phyloP scores from a whole-genome alignment of 2,797 vertebrate species.

The Corythornis leucogaster region DNA sequence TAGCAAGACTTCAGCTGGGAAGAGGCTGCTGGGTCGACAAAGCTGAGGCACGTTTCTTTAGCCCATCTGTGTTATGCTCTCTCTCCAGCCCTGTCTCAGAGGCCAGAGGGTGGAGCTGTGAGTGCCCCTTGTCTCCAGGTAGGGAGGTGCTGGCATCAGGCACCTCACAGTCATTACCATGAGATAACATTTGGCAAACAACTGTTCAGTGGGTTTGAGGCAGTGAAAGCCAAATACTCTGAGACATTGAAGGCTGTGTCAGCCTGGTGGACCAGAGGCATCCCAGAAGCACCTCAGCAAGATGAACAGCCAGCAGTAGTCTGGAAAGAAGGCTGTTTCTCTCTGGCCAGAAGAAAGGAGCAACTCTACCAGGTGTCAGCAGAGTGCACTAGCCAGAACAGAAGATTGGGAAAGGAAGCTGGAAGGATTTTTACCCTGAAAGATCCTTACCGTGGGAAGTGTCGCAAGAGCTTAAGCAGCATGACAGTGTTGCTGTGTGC shows the following conservation, averaged over 20 bases:
- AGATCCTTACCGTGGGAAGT: background rate
- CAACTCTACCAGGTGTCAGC: background rate
- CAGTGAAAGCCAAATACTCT: background rate
- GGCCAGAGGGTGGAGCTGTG: background rate
- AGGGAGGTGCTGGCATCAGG: background rate
- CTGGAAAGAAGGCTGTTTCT: background rate
- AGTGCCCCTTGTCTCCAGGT: background rate
- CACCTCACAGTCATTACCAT: background rate
- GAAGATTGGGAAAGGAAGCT: background rate
- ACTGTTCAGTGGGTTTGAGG: background rate
- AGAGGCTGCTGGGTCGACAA: background rate
- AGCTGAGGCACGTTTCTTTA: background rate
- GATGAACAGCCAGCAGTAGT: background rate
- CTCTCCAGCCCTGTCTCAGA: background rate
- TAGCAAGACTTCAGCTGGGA: background rate
- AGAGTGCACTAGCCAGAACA: background rate
- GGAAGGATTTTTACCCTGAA: background rate
- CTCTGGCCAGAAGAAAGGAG: background rate
- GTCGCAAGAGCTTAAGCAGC: background rate
- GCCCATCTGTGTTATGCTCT: background rate
- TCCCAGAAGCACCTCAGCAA: background rate
- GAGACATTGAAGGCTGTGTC: background rate
- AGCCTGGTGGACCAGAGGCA: background rate
- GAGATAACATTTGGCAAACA: background rate
- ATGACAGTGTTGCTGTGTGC: background rate